These are phyloP conservation scores for Otolemur garnettii DNA, from an alignment of 2,113 vertebrate species.

Conservation along the genomic window DNA sequence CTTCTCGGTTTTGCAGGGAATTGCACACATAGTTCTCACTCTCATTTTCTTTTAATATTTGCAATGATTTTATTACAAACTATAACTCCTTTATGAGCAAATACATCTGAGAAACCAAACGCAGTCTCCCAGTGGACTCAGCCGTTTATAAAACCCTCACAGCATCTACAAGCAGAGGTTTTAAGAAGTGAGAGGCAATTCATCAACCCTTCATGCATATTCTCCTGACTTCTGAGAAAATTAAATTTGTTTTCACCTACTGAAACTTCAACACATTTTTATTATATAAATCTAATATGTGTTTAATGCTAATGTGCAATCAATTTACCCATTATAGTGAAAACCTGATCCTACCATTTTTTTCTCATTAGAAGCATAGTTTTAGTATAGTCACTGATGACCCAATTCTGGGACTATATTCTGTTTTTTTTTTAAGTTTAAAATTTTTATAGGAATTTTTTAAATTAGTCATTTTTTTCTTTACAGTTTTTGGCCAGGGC, in stretches of 20 bases:
- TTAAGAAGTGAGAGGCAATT: constrained; percentile 66
- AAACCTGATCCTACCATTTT: neutral
- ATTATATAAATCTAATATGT: constrained; percentile 61
- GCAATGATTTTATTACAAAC: constrained; percentile 75
- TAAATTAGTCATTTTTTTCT: too few relatives aligned
- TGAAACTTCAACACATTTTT: constrained; percentile 69
- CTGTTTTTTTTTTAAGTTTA: constrained; percentile 50
- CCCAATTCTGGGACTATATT: neutral
- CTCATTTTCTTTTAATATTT: constrained; percentile 75
- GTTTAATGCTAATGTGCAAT: constrained; percentile 67
- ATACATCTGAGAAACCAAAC: constrained; percentile 58
- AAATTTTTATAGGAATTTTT: neutral
- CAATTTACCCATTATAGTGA: constrained; percentile 47
- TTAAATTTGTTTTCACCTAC: constrained; percentile 77
- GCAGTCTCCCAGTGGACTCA: neutral
- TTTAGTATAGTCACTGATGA: constrained; percentile 30
- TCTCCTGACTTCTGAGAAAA: constrained; percentile 66
- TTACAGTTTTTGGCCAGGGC: too few relatives aligned
- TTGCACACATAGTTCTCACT: constrained; percentile 56
- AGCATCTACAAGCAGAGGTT: constrained; percentile 53
- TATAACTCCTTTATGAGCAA: constrained; percentile 70
- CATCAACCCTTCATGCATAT: constrained; percentile 69
- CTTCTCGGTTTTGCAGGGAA: constrained; percentile 70
- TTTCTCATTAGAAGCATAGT: constrained; percentile 57
- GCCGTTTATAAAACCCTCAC: constrained; percentile 65